Base-by-base conservation (phyloP, 2,888 invertebrate genomes). In the Ommatoiulus sabulosus region DNA sequence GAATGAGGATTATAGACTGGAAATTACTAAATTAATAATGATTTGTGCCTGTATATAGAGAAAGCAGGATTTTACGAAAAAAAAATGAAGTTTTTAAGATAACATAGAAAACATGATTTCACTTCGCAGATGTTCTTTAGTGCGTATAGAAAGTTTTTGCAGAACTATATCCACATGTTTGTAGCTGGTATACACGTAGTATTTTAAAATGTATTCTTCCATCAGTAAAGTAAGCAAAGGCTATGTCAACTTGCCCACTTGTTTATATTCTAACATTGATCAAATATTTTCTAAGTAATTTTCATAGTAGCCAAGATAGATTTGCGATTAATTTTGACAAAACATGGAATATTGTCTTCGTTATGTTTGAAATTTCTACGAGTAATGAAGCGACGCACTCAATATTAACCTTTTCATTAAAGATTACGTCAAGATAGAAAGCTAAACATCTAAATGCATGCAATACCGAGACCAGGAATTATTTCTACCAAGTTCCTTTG, bases 1-100 rank as follows among this genome's bases (percentile, higher is more conserved):
- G 72, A 72, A 72, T 72, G 24, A 10, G 24, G 72, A 72, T 72
- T 72, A 72, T 7, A n/a, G 72, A 20, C 5, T 72, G 72, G 8
- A 72, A 72, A 72, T 72, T 72, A 72, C 72, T 72, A 72, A 72
- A 72, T 72, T 72, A 24, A 72, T 72, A 72, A 72, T 72, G 72
- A 72, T 72, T 20, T n/a, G 24, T 4, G 24, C 24, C 72, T 24
- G n/a, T n/a, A n/a, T n/a, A n/a, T n/a, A 72, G 7, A 72, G 24
- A 72, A 72, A 8, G 72, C 6, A 17, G 72, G 72, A 8, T 72
- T 72, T 57, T 4, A 0, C 4, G 0, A 57, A 15, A 72, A 24
- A 72, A 72, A 72, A 24, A n/a, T 24, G 4, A 4, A 20, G 24
- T 72, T 72, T 24, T 8, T 72, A 46, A 10, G 46, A 46, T 46